A percentile compares a stretch with the other conserved stretches of the same genome.
phyloP scores from a whole-genome alignment of 2,113 vertebrate species.

The Trogon melanurus region DNA sequence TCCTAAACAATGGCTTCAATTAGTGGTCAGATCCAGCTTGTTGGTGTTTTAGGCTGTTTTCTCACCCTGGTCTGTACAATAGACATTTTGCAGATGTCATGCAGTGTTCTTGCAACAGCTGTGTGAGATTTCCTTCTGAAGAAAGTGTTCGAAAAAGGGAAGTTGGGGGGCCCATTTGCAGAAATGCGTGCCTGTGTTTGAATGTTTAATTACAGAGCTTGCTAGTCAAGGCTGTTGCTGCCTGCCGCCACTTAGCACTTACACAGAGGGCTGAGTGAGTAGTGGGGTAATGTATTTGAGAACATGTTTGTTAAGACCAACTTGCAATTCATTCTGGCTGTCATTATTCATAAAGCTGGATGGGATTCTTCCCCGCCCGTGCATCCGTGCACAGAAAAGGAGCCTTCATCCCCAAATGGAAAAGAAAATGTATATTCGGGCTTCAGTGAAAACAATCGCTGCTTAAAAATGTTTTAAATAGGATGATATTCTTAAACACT shows the following conservation, averaged over 20 bases:
- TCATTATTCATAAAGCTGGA: constrained; percentile 44
- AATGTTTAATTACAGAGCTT: constrained; percentile 71
- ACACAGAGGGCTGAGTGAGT: constrained; percentile 38
- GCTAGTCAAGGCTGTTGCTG: constrained; percentile 47
- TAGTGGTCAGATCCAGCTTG: constrained; percentile 71
- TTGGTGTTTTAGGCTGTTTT: constrained; percentile 66
- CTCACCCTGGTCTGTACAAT: constrained; percentile 63
- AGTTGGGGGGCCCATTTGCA: constrained; percentile 64
- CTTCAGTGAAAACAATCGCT: background rate
- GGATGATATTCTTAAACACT: background rate
- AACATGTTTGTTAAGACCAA: constrained; percentile 64
- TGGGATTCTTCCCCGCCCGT: background rate
- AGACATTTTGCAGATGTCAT: constrained; percentile 71
- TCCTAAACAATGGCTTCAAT: constrained; percentile 75
- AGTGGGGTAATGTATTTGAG: constrained; percentile 42
- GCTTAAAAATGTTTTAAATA: background rate
- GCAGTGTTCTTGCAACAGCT: constrained; percentile 65
- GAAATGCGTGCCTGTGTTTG: constrained; percentile 54
- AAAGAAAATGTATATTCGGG: background rate
- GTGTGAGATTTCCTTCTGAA: constrained; percentile 71
- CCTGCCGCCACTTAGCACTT: constrained; percentile 65
- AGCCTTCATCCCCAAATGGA: background rate
- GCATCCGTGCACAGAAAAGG: background rate
- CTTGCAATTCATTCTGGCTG: constrained; percentile 55
- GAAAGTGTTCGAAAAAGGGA: constrained; percentile 63